These are phyloP conservation scores for Seira ritae DNA, from an alignment of 2,888 invertebrate species.

Conservation along the genomic window DNA sequence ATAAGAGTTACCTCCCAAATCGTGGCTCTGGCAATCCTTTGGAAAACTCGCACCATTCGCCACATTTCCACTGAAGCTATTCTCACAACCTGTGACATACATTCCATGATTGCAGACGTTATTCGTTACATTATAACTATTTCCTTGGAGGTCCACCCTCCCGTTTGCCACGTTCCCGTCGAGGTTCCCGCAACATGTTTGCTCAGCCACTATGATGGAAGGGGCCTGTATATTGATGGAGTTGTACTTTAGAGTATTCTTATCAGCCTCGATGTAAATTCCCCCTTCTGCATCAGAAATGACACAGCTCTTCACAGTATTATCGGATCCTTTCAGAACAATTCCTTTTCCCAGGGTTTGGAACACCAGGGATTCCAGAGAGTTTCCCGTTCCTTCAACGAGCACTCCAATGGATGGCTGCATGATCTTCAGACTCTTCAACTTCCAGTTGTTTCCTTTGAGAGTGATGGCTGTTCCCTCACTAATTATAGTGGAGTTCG, in stretches of 20 bases:
- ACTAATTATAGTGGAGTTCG: conserved; percentile 69
- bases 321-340: conserved; percentile 63
- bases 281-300: conserved; percentile 71
- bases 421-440: conserved; percentile 70
- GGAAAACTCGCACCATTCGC: conserved; percentile 70
- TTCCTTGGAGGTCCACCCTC: conserved; percentile 67
- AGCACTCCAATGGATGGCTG: conserved; percentile 68
- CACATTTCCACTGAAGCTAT: conserved; percentile 68
- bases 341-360: conserved; percentile 68
- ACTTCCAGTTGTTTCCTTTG: conserved; percentile 68
- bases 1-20: conserved; percentile 59
- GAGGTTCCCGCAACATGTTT: conserved; percentile 67
- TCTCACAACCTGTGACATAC: conserved; percentile 66
- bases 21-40: conserved; percentile 61
- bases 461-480: conserved; percentile 70
- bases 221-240: conserved; percentile 72
- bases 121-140: conserved; percentile 62
- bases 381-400: conserved; percentile 66
- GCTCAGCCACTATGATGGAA: conserved; percentile 67
- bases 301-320: conserved; percentile 70
- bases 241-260: conserved; percentile 67
- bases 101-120: conserved; percentile 72
- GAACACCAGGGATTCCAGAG: conserved; percentile 55
- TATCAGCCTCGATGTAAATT: conserved; percentile 66
- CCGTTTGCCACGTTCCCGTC: conserved; percentile 72